These are phyloP conservation scores for Manis crassicaudata DNA, from an alignment of 2,797 vertebrate genomes.

Conservation along the genomic window DNA sequence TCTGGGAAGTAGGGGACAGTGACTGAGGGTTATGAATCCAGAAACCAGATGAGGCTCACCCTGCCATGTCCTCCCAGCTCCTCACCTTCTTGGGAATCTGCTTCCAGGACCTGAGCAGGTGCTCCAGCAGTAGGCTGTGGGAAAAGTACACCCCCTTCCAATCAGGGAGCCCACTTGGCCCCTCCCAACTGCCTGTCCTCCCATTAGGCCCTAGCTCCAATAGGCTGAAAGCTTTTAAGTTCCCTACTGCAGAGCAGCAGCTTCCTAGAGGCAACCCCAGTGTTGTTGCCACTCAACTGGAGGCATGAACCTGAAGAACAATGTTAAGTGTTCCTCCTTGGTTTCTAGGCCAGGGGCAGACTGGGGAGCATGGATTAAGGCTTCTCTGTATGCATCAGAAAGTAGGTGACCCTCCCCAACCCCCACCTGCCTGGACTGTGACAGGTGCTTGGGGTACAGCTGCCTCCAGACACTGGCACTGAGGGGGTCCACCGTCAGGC, in stretches of 20 bases:
- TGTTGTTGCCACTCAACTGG: background rate
- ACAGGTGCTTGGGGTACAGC: constrained; percentile 95
- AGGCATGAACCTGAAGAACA: background rate
- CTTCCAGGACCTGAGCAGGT: constrained; percentile 91
- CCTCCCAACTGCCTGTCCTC: background rate
- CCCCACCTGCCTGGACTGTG: constrained; percentile 95
- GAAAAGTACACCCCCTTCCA: background rate
- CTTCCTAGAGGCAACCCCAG: background rate
- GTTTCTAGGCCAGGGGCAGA: background rate
- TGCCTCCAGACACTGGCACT: constrained; percentile 96
- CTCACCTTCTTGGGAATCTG: constrained; percentile 91
- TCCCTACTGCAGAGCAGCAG: background rate
- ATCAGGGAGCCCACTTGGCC: background rate
- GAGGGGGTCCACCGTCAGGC: constrained; percentile 92
- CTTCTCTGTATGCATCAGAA: background rate
- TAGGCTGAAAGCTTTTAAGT: background rate
- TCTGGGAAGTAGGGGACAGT: background rate
- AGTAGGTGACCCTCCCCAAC: background rate
- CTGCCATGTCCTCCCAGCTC: background rate
- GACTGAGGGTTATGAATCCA: background rate
- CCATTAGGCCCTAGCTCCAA: background rate
- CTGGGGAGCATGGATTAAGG: background rate
- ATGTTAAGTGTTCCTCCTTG: background rate
- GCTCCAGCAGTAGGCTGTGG: constrained; percentile 92
- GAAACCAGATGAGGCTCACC: background rate